Conservation (phyloP, 2,888 invertebrate species). For the Nemurella pictetii region DNA sequence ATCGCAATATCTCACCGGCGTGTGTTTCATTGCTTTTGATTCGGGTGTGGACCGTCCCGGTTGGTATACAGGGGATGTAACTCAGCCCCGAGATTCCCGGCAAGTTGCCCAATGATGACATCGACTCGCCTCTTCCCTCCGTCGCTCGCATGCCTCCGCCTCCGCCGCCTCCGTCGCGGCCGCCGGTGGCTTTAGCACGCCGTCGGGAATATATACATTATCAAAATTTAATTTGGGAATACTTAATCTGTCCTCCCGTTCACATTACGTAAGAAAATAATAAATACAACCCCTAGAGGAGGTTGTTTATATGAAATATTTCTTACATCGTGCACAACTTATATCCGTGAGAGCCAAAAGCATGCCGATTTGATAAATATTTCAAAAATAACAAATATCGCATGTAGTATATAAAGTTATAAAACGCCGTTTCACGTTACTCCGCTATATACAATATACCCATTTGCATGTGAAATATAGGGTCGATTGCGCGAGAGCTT, state of each 20-base stretch:
- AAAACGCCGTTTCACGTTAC: slow-evolving; percentile 18
- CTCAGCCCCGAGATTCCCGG: neutral
- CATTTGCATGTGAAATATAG: slow-evolving; percentile 31
- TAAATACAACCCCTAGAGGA: neutral
- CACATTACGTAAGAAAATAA: slow-evolving; percentile 4
- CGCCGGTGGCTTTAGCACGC: neutral
- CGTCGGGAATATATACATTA: slow-evolving; percentile 11
- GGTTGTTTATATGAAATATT: neutral
- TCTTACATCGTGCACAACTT: neutral
- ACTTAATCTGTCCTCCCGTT: slow-evolving; percentile 9
- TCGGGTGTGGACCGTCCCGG: neutral
- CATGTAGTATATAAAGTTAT: slow-evolving; percentile 25
- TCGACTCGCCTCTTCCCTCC: neutral
- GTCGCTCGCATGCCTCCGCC: neutral
- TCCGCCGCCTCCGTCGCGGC: too few species aligned
- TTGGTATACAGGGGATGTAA: neutral
- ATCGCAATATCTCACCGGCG: neutral
- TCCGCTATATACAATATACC: slow-evolving; percentile 23
- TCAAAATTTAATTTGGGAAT: slow-evolving; percentile 23
- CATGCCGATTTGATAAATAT: neutral
- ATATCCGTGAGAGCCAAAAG: neutral
- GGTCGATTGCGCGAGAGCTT: neutral
- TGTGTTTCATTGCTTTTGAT: neutral
- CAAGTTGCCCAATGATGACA: slow-evolving; percentile 25
- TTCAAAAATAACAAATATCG: slow-evolving; percentile 2